phyloP scores from a whole-genome alignment of 2,888 invertebrate species.

The Lymantria monacha region DNA sequence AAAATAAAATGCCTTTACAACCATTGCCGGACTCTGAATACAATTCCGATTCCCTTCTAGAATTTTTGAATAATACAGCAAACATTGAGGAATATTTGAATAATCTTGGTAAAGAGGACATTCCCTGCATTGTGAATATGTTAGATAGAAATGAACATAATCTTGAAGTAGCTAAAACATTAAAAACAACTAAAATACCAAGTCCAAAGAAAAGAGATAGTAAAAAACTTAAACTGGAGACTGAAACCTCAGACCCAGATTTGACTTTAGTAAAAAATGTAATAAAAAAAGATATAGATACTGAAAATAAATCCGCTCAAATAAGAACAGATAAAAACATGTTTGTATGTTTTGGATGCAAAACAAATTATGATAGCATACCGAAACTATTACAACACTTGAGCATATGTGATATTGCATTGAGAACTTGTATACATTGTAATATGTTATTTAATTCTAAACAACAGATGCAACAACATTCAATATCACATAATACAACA shows the following conservation, averaged over 20 bases:
- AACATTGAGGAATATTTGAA: slow-evolving; percentile 73
- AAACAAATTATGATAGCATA: slow-evolving; percentile 52
- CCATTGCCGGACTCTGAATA: slow-evolving; percentile 75
- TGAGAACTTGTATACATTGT: slow-evolving; percentile 64
- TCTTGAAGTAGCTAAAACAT: slow-evolving; percentile 41
- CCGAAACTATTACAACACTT: slow-evolving; percentile 64
- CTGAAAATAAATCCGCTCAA: slow-evolving; percentile 36
- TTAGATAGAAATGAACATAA: slow-evolving; percentile 62
- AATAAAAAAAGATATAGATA: slow-evolving; percentile 53
- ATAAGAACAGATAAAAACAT: slow-evolving; percentile 37
- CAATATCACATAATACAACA: slow-evolving; percentile 44
- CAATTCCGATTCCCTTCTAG: slow-evolving; percentile 72
- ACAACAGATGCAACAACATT: slow-evolving; percentile 64
- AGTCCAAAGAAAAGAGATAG: slow-evolving; percentile 63
- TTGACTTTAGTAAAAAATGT: slow-evolving; percentile 64
- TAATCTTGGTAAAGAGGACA: slow-evolving; percentile 72
- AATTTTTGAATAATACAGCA: slow-evolving; percentile 73
- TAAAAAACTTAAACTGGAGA: slow-evolving; percentile 50
- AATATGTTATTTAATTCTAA: slow-evolving; percentile 64
- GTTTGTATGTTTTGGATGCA: slow-evolving; percentile 65
- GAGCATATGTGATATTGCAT: slow-evolving; percentile 60
- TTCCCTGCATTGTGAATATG: slow-evolving; percentile 71
- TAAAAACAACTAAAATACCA: slow-evolving; percentile 46
- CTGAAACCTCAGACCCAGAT: slow-evolving; percentile 68
- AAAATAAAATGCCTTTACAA: slow-evolving; percentile 62